Evolutionary conservation across 1,140 invertebrate genomes (phyloP).

Genomic region (Pogonomyrmex barbatus): DNA sequence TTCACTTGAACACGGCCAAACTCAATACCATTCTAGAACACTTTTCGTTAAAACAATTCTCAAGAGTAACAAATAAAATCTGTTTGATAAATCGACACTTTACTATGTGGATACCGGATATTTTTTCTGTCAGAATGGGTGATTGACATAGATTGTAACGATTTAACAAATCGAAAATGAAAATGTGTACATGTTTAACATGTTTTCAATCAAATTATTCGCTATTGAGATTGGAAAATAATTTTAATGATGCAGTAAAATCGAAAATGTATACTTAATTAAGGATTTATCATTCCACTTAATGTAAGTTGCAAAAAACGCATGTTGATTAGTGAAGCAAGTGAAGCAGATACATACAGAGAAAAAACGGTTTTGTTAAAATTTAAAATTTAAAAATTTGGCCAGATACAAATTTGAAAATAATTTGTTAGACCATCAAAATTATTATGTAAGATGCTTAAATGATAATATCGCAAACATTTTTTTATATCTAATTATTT

Average conservation of each 20-base stretch:
- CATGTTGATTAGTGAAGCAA: not conserved
- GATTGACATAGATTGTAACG: slow-evolving; percentile 7
- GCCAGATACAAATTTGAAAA: no score
- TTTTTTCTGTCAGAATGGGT: slow-evolving; percentile 18
- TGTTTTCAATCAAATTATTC: not conserved
- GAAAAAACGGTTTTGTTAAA: no score
- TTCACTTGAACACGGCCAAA: slow-evolving; percentile 19
- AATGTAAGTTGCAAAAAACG: not conserved
- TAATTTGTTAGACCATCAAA: no score
- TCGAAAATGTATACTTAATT: not conserved
- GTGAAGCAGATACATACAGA: not conserved
- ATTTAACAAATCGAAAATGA: not conserved
- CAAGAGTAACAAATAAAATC: slow-evolving; percentile 35
- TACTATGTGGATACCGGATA: not conserved
- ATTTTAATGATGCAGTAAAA: not conserved
- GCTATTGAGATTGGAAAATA: not conserved
- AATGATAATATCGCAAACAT: no score
- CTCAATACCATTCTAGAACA: not conserved
- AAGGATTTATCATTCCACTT: not conserved
- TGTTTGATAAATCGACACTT: slow-evolving; percentile 23
- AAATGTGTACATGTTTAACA: not conserved
- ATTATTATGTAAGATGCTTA: no score
- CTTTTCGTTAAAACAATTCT: slow-evolving; percentile 46
- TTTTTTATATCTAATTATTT: no score
- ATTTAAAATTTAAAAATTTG: no score